Conservation (phyloP, 1,140 invertebrate species). For the Bombus consobrinus region DNA sequence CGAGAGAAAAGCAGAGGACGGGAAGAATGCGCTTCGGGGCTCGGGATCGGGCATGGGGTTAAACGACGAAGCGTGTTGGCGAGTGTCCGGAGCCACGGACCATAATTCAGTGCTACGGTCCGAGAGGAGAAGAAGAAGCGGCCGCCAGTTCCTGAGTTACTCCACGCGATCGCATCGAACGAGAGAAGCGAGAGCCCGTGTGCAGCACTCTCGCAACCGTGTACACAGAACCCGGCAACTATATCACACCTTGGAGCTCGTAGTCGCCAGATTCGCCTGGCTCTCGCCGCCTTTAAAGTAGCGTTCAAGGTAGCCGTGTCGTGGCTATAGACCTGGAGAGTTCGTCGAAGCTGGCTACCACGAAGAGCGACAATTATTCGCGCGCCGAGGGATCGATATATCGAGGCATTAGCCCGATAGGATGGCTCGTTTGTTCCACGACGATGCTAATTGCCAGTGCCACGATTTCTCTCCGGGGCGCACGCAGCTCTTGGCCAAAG, state of each 20-base stretch:
- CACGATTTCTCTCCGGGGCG: constrained; percentile 25
- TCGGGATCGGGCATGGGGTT: constrained; percentile 77
- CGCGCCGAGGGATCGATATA: constrained; percentile 57
- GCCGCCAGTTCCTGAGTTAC: constrained; percentile 69
- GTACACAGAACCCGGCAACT: constrained; percentile 50
- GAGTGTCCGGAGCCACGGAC: constrained; percentile 75
- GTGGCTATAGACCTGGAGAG: neutral
- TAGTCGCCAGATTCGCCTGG: neutral
- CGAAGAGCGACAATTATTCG: constrained; percentile 62
- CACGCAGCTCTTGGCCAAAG: neutral
- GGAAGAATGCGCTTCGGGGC: constrained; percentile 75
- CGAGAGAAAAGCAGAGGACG: constrained; percentile 59
- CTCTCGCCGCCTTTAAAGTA: constrained; percentile 58
- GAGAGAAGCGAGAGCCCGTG: constrained; percentile 8
- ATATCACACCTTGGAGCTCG: constrained; percentile 53
- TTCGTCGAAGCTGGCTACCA: constrained; percentile 8
- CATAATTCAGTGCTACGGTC: constrained; percentile 77
- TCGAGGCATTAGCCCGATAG: constrained; percentile 69
- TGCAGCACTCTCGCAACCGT: constrained; percentile 53
- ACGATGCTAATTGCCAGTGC: constrained; percentile 67
- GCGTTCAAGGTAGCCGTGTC: constrained; percentile 38
- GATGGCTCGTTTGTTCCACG: constrained; percentile 66
- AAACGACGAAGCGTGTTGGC: constrained; percentile 82
- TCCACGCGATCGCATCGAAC: constrained; percentile 74
- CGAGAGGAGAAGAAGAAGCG: constrained; percentile 58